These are phyloP conservation scores for Canis aureus DNA, from an alignment of 2,113 vertebrate genomes.

Conservation along the genomic window DNA sequence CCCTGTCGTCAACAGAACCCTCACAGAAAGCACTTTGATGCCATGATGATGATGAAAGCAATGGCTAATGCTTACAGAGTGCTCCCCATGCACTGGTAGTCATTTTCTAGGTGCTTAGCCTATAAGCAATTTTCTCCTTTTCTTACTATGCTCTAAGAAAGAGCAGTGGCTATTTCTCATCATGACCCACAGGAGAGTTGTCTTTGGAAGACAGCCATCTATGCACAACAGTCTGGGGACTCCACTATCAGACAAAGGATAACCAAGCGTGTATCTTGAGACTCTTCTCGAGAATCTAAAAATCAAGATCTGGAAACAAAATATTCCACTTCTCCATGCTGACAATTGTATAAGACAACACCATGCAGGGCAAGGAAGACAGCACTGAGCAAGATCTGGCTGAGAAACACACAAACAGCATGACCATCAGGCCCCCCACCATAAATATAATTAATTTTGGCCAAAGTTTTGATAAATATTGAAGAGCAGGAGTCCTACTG, in stretches of 20 bases:
- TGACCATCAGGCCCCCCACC: not conserved
- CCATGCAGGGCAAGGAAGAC: not conserved
- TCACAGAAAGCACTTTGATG: not conserved
- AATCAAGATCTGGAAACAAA: not conserved
- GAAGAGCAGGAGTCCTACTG: not conserved
- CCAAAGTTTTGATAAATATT: not conserved
- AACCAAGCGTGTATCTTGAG: not conserved
- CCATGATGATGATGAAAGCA: not conserved
- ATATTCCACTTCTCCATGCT: not conserved
- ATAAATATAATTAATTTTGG: not conserved
- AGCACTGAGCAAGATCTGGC: not conserved
- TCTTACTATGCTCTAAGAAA: not conserved
- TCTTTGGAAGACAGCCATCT: not conserved
- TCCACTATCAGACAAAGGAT: not conserved
- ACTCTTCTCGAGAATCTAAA: not conserved
- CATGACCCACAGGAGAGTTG: not conserved
- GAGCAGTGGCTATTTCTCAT: not conserved
- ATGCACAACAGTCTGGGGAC: too few species aligned
- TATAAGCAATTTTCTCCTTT: not conserved
- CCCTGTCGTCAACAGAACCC: not conserved
- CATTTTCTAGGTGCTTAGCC: not conserved
- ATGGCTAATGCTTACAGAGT: not conserved
- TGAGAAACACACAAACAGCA: not conserved
- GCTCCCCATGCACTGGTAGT: rapidly evolving
- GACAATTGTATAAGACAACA: not conserved